Percentiles rank a stretch among this genome's conserved stretches.
phyloP scores from a whole-genome alignment of 1,140 invertebrate genomes.

The Polyergus mexicanus region DNA sequence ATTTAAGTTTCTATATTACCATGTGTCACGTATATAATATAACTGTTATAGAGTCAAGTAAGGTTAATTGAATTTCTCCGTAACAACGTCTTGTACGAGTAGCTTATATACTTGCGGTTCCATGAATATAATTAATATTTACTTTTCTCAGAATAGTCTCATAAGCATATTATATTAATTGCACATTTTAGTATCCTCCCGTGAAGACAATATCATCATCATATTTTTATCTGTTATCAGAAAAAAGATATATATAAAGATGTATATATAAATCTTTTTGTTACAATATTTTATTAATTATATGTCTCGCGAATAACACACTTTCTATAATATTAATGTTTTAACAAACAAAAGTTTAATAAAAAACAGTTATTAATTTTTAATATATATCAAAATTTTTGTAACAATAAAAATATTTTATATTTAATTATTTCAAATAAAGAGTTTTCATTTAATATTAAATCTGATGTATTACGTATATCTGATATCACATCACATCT shows the following conservation, averaged over 20 bases:
- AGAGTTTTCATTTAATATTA: background rate
- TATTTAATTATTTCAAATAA: background rate
- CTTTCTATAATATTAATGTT: background rate
- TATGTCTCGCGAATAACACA: background rate
- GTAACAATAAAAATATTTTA: background rate
- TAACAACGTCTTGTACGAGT: constrained; percentile 20
- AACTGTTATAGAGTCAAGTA: constrained; percentile 66
- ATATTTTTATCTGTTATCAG: background rate
- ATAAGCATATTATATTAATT: constrained; percentile 1
- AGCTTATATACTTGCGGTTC: constrained; percentile 14
- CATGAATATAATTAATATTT: constrained; percentile 40
- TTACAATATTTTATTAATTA: constrained; percentile 14
- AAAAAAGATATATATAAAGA: background rate
- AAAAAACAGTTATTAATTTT: background rate
- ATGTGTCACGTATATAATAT: background rate
- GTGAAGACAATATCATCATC: background rate
- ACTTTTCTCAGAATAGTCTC: constrained; percentile 23
- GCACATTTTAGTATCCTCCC: background rate
- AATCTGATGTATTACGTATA: too few species aligned
- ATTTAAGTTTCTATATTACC: background rate
- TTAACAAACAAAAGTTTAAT: background rate
- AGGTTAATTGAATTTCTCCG: constrained; percentile 71
- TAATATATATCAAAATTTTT: background rate
- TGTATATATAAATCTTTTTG: too few species aligned
- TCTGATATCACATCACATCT: too few species aligned